These are phyloP conservation scores for Tethya wilhelma DNA, from an alignment of 37 sponge, comb jelly and placozoan genomes.

Conservation along the genomic window DNA sequence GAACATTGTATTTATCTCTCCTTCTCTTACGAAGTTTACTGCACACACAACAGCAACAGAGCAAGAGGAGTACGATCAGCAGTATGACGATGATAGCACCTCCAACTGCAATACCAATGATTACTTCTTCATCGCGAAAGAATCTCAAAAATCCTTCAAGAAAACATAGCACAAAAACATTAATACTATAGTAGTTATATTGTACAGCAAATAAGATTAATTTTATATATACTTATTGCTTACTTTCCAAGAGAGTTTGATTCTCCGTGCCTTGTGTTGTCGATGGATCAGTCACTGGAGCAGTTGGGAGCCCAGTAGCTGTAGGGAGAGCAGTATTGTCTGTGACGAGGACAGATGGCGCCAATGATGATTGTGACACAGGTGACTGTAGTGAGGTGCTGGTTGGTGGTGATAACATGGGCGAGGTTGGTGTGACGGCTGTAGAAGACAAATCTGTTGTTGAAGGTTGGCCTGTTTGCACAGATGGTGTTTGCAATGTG, in stretches of 20 bases:
- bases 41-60: slow-evolving; percentile 47
- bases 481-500: too few relatives aligned
- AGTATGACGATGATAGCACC: slow-evolving; percentile 31
- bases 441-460: neutral
- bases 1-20: too few relatives aligned
- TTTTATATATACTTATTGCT: neutral
- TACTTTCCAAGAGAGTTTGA: too few relatives aligned
- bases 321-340: too few relatives aligned
- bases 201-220: too few relatives aligned
- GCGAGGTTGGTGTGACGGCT: neutral
- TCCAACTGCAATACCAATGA: slow-evolving; percentile 4
- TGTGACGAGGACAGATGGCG: too few relatives aligned
- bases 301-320: too few relatives aligned
- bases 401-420: neutral
- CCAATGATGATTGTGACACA: too few relatives aligned
- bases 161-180: neutral
- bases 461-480: neutral
- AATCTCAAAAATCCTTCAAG: neutral
- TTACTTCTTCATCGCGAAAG: neutral
- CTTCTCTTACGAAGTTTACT: neutral
- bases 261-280: too few relatives aligned
- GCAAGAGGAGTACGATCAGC: slow-evolving; percentile 14
- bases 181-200: neutral
- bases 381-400: neutral
- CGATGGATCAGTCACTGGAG: too few relatives aligned